Conservation (phyloP, 1,140 invertebrate genomes). For the Pseudomyrmex pallidus region DNA sequence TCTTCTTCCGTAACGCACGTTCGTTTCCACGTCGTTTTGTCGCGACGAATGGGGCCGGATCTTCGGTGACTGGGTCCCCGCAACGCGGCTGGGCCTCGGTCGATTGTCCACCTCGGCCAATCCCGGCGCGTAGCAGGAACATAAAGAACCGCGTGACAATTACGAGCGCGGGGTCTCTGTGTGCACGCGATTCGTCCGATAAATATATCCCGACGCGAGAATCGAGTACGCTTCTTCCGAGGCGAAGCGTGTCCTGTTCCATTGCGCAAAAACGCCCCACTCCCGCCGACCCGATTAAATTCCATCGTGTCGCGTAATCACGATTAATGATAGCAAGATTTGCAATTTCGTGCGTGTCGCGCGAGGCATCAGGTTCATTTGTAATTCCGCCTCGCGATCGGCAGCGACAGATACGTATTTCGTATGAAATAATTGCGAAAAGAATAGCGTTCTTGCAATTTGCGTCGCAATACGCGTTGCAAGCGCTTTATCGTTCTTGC, state of each 20-base stretch:
- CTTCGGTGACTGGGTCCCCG: constrained; percentile 77
- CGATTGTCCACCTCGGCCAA: constrained; percentile 65
- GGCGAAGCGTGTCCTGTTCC: constrained; percentile 30
- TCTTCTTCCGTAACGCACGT: constrained; percentile 69
- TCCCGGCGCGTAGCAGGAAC: constrained; percentile 46
- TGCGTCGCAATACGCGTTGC: not conserved
- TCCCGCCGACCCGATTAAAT: not conserved
- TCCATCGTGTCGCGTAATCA: constrained; percentile 1
- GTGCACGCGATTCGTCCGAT: constrained; percentile 53
- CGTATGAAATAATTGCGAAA: constrained; percentile 31
- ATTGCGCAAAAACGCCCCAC: constrained; percentile 7
- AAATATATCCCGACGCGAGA: constrained; percentile 11
- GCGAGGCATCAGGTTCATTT: constrained; percentile 1
- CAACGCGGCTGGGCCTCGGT: constrained; percentile 64
- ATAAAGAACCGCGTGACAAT: constrained; percentile 59
- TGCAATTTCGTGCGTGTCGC: constrained; percentile 34
- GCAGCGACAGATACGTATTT: constrained; percentile 27
- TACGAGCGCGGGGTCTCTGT: constrained; percentile 17
- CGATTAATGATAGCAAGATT: constrained; percentile 33
- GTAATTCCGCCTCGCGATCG: constrained; percentile 18
- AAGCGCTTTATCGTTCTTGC: constrained; percentile 46
- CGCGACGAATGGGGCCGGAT: constrained; percentile 75
- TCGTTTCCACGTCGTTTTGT: constrained; percentile 62
- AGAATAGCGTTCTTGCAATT: constrained; percentile 45
- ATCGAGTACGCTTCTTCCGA: constrained; percentile 10